Evolutionary conservation across 92 coral and sea anemone species (phyloP).

Genomic region (Isaurus tuberculatus): DNA sequence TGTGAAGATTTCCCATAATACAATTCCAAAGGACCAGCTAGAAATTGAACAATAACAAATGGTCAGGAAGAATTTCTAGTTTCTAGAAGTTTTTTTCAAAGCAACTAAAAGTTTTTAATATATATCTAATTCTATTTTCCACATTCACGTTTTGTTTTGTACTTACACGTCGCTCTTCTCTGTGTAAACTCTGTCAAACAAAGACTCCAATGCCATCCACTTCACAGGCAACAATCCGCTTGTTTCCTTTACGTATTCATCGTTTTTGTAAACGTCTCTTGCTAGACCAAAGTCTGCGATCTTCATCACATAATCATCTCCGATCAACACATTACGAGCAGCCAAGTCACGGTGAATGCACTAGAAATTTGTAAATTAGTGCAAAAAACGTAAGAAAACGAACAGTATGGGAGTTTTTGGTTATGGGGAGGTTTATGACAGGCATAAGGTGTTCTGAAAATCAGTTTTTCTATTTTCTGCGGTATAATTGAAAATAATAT

Average conservation of each 20-base stretch:
- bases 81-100: background rate
- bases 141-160: background rate
- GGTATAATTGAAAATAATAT: no score
- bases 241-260: constrained; percentile 85
- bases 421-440: no score
- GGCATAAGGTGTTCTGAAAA: no score
- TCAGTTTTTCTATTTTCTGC: background rate
- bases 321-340: constrained; percentile 92
- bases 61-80: background rate
- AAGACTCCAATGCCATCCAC: constrained; percentile 95
- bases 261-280: constrained; percentile 86
- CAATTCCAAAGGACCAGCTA: constrained; percentile 65
- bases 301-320: constrained; percentile 85
- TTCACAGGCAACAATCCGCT: constrained; percentile 84
- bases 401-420: no score
- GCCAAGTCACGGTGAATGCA: constrained; percentile 95
- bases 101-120: background rate
- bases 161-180: constrained; percentile 95
- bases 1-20: constrained; percentile 61
- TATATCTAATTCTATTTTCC: no score
- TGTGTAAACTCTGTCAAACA: constrained; percentile 85
- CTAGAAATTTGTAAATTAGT: constrained; percentile 39
- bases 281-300: constrained; percentile 95
- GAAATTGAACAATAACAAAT: background rate
- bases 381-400: background rate